A percentile compares a stretch with the other conserved stretches of the same genome.
These are phyloP conservation scores for Euspilapteryx auroguttella DNA, from an alignment of 2,888 invertebrate species.

Conservation along the genomic window DNA sequence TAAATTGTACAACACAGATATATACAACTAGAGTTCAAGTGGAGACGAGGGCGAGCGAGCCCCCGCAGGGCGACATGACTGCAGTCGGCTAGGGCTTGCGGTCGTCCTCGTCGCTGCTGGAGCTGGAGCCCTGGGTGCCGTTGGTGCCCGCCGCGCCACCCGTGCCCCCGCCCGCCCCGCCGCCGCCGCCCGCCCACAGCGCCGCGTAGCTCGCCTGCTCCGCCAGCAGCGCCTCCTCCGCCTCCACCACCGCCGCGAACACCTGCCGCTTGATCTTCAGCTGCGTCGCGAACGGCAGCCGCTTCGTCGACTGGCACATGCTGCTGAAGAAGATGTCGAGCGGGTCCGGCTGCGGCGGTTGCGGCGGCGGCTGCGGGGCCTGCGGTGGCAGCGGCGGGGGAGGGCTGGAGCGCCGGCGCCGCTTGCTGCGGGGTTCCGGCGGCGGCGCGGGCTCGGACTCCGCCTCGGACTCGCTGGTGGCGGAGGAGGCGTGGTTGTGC, in stretches of 20 bases:
- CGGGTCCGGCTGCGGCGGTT: constrained; percentile 20
- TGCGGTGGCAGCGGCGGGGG: constrained; percentile 8
- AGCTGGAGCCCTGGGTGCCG: constrained; percentile 16
- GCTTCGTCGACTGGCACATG: constrained; percentile 49
- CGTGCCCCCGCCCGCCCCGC: no score
- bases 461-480: constrained; percentile 9
- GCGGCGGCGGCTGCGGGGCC: constrained; percentile 7
- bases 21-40: no score
- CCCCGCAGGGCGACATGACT: constrained; percentile 17
- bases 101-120: constrained; percentile 14
- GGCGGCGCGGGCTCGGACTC: constrained; percentile 9
- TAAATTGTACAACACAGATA: no score
- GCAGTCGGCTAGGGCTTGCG: constrained; percentile 37
- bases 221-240: constrained; percentile 39
- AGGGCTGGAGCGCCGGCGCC: constrained; percentile 17
- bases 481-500: constrained; percentile 10
- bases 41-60: background rate
- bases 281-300: constrained; percentile 39
- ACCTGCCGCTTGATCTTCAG: constrained; percentile 37
- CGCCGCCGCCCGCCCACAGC: constrained; percentile 30
- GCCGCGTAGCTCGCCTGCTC: constrained; percentile 44
- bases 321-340: constrained; percentile 47
- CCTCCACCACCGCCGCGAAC: constrained; percentile 37
- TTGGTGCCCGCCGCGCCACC: no score
- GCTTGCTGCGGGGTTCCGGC: constrained; percentile 14